Percentiles rank a stretch among this genome's conserved stretches.
These are phyloP conservation scores for Balearica regulorum DNA, from an alignment of 2,797 vertebrate genomes.

Conservation along the genomic window DNA sequence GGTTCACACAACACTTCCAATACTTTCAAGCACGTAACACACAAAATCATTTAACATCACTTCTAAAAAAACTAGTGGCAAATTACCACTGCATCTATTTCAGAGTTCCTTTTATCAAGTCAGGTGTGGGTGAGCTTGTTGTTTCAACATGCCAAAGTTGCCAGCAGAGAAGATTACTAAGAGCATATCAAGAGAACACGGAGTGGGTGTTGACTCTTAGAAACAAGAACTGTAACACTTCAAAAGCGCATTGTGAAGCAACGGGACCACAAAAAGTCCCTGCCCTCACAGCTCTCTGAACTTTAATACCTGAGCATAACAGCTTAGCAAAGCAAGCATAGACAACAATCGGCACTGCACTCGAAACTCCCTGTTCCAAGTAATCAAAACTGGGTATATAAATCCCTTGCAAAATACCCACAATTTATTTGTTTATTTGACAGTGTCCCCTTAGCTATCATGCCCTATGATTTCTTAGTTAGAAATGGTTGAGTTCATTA, in stretches of 20 bases:
- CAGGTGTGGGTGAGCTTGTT: conserved; percentile 9
- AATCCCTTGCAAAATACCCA: background rate
- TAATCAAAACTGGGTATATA: background rate
- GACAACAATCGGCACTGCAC: background rate
- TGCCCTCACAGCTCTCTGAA: background rate
- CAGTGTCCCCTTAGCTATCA: background rate
- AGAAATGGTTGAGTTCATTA: background rate
- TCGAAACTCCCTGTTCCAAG: background rate
- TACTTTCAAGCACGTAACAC: background rate
- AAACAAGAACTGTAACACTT: background rate
- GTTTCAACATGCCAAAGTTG: conserved; percentile 6
- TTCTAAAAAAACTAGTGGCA: background rate
- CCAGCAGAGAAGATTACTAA: background rate
- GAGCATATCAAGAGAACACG: background rate
- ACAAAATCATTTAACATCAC: background rate
- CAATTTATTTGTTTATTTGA: background rate
- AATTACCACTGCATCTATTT: background rate
- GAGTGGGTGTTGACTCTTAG: background rate
- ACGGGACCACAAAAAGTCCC: background rate
- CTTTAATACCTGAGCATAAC: background rate
- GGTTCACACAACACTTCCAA: background rate
- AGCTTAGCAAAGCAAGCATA: background rate
- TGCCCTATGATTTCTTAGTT: background rate
- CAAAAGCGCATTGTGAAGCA: background rate
- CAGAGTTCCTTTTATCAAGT: background rate